These are phyloP conservation scores for Atrichornis clamosus DNA, from an alignment of 2,113 vertebrate genomes.

Conservation along the genomic window DNA sequence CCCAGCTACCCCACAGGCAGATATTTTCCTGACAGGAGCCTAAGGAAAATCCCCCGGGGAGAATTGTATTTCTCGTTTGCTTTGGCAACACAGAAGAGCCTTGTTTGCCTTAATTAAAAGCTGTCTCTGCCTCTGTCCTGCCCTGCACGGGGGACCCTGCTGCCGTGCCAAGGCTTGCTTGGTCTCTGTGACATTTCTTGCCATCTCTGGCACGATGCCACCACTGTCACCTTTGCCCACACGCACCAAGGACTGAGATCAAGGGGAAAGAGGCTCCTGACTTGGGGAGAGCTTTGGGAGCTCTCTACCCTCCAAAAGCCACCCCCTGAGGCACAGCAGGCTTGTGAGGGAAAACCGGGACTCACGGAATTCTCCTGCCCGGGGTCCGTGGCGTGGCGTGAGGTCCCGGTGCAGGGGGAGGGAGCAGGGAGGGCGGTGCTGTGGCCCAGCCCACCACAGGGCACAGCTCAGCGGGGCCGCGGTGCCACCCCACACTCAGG, in stretches of 20 bases:
- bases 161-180: not conserved
- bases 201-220: not conserved
- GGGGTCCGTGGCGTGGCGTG: rapidly evolving
- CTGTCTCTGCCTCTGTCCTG: not conserved
- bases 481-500: not conserved
- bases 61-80: not conserved
- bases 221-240: not conserved
- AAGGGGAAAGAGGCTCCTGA: not conserved
- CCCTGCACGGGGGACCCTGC: not conserved
- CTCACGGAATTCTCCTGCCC: not conserved
- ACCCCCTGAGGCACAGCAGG: not conserved
- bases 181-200: not conserved
- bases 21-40: not conserved
- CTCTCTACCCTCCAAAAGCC: not conserved
- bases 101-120: not conserved
- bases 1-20: not conserved
- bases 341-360: not conserved
- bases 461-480: rapidly evolving
- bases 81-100: not conserved
- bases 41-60: not conserved
- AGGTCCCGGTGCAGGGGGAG: rapidly evolving
- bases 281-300: not conserved
- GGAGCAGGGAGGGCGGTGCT: rapidly evolving
- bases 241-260: not conserved
- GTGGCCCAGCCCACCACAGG: rapidly evolving